phyloP scores from a whole-genome alignment of 2,888 invertebrate species.

The Cheilosia vulpina region DNA sequence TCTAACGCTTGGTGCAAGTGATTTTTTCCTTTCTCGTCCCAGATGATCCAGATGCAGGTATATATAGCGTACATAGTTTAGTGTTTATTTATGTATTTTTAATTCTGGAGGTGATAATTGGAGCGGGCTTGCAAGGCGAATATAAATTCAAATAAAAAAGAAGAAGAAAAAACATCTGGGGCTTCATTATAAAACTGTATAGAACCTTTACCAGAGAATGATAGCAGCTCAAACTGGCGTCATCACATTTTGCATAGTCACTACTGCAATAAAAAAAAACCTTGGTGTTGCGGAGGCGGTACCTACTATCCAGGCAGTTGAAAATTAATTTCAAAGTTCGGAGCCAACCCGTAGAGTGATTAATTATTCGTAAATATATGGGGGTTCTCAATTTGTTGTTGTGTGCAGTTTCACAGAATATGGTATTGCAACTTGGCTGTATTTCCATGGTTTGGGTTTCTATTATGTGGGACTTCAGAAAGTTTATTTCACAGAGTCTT shows the following conservation, averaged over 20 bases:
- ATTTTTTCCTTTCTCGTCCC: not conserved
- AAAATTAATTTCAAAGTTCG: slow-evolving; percentile 64
- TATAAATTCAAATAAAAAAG: not conserved
- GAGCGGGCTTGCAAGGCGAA: not conserved
- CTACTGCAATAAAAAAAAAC: not conserved
- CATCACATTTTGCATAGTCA: slow-evolving; percentile 23
- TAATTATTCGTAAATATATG: slow-evolving; percentile 55
- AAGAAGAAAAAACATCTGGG: slow-evolving; percentile 32
- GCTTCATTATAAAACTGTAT: slow-evolving; percentile 44
- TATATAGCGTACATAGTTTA: not conserved
- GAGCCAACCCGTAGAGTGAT: slow-evolving; percentile 47
- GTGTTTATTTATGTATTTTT: slow-evolving; percentile 19
- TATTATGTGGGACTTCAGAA: not conserved
- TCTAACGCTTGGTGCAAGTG: not conserved
- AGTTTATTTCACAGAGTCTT: not conserved
- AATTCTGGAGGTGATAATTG: slow-evolving; percentile 38
- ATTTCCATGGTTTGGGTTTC: not conserved
- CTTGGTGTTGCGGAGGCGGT: slow-evolving; percentile 14
- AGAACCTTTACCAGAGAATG: slow-evolving; percentile 28
- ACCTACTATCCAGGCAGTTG: slow-evolving; percentile 11
- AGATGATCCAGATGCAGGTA: not conserved
- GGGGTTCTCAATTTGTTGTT: slow-evolving; percentile 25
- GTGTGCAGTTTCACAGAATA: not conserved
- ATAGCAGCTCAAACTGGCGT: slow-evolving; percentile 49
- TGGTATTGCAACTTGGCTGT: slow-evolving; percentile 1